These are phyloP conservation scores for Tribolium castaneum DNA, from an alignment of 1,140 invertebrate genomes.

Conservation along the genomic window DNA sequence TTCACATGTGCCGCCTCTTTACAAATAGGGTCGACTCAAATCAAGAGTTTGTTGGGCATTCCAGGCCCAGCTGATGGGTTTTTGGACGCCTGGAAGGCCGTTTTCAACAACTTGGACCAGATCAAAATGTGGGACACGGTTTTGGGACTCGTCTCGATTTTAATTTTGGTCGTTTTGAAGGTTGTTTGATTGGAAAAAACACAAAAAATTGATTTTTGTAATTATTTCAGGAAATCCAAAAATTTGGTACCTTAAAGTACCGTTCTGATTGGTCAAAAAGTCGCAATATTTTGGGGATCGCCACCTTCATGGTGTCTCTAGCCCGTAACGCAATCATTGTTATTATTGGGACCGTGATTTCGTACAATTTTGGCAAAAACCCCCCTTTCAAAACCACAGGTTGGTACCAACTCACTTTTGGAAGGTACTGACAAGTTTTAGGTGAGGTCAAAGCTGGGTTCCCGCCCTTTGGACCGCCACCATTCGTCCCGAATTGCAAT, in stretches of 20 bases:
- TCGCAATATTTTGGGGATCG: constrained; percentile 65
- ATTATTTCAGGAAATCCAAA: constrained; percentile 11
- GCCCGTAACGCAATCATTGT: constrained; percentile 84
- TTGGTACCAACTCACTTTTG: neutral
- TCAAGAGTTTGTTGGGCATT: constrained; percentile 82
- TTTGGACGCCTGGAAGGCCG: constrained; percentile 63
- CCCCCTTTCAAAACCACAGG: constrained; percentile 78
- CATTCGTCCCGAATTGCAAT: constrained; percentile 61
- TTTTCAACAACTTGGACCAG: constrained; percentile 63
- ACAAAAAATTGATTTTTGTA: constrained; percentile 68
- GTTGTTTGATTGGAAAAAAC: neutral
- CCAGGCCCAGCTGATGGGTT: constrained; percentile 69
- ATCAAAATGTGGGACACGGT: constrained; percentile 70
- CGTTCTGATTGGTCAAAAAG: constrained; percentile 70
- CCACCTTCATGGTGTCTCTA: constrained; percentile 80
- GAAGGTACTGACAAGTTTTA: constrained; percentile 65
- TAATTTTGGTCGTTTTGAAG: constrained; percentile 73
- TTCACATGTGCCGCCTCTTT: constrained; percentile 93
- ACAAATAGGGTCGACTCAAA: constrained; percentile 85
- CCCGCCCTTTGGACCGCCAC: constrained; percentile 70
- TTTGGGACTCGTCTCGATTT: constrained; percentile 74
- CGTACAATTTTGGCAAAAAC: constrained; percentile 65
- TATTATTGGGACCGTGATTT: constrained; percentile 74
- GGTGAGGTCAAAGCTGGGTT: constrained; percentile 74
- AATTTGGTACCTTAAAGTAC: constrained; percentile 64